phyloP scores from a whole-genome alignment of 2,888 invertebrate species.

The Spialia ferax region DNA sequence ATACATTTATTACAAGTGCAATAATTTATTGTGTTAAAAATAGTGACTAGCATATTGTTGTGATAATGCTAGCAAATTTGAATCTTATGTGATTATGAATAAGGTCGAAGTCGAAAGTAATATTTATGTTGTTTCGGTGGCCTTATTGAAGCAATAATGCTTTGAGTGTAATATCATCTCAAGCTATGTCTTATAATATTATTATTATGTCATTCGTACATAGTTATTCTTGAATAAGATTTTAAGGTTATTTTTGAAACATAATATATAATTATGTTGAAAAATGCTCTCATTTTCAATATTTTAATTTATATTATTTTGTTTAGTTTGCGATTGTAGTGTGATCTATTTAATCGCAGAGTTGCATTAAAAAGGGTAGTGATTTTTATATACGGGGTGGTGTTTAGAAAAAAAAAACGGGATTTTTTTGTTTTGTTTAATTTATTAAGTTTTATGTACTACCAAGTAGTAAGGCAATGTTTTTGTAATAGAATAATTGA shows the following conservation, averaged over 20 bases:
- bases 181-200: neutral
- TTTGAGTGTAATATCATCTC: neutral
- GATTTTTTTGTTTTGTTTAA: neutral
- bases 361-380: neutral
- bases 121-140: neutral
- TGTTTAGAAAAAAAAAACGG: neutral
- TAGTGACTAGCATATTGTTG: neutral
- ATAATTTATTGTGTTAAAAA: neutral
- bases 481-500: neutral
- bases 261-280: neutral
- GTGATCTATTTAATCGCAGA: neutral
- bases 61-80: neutral
- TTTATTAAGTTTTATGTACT: neutral
- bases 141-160: conserved; percentile 3
- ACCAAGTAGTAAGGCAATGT: neutral
- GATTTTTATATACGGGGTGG: neutral
- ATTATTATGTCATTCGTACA: no score
- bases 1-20: neutral
- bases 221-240: conserved; percentile 1
- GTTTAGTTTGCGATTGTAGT: neutral
- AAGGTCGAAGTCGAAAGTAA: neutral
- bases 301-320: neutral
- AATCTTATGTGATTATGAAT: neutral
- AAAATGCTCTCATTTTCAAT: conserved; percentile 6
- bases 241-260: neutral